Evolutionary conservation across 2,888 invertebrate genomes (phyloP).

Genomic region (Synanthedon tipuliformis): DNA sequence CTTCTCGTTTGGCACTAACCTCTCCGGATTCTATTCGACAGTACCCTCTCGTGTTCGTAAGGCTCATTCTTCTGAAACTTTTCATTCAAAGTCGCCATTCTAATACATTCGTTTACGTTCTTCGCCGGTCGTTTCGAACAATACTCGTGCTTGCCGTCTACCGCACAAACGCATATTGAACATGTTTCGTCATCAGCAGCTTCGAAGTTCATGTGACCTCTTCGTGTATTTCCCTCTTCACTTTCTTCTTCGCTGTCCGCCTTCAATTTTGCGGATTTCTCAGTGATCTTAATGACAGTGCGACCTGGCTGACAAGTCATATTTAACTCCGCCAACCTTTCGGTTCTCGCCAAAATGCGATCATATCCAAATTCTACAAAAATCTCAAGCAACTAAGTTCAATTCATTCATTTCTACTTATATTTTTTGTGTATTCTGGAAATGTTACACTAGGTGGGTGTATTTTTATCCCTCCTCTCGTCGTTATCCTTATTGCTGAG

Average conservation of each 20-base stretch:
- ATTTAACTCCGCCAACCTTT: conserved; percentile 11
- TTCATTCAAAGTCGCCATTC: conserved; percentile 18
- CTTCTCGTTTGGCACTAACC: conserved; percentile 1
- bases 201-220: conserved; percentile 28
- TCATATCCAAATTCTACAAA: conserved; percentile 42
- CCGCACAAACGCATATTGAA: conserved; percentile 43
- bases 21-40: conserved; percentile 15
- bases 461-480: too few species aligned
- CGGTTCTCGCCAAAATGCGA: conserved; percentile 16
- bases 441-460: too few species aligned
- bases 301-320: conserved; percentile 47
- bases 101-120: conserved; percentile 48
- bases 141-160: conserved; percentile 36
- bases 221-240: conserved; percentile 8
- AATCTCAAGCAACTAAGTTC: neutral
- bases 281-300: conserved; percentile 26
- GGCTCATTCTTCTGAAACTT: conserved; percentile 20
- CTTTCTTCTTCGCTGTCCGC: neutral
- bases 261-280: neutral
- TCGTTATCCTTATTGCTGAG: too few species aligned
- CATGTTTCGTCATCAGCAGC: conserved; percentile 29
- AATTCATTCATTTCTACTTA: neutral
- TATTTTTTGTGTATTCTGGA: neutral
- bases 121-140: conserved; percentile 41
- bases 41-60: conserved; percentile 25